phyloP scores from a whole-genome alignment of 1,140 invertebrate species.

The Doryteuthis pealeii region DNA sequence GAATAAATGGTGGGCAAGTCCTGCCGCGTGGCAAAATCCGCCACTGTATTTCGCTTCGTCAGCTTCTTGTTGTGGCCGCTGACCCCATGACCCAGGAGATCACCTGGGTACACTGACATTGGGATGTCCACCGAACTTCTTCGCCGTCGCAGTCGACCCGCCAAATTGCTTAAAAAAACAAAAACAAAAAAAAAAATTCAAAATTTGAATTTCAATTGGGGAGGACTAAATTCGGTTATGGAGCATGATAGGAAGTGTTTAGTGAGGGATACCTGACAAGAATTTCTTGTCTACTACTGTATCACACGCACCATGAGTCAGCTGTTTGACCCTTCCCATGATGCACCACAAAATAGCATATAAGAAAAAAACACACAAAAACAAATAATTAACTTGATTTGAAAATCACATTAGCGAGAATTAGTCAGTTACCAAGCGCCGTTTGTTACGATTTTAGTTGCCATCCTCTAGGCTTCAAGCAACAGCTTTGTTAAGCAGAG shows the following conservation, averaged over 20 bases:
- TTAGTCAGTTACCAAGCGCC: too few relatives aligned
- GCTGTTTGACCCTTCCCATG: too few relatives aligned
- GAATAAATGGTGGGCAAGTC: slow-evolving; percentile 8
- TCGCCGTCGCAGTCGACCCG: slow-evolving; percentile 45
- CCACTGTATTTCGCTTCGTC: slow-evolving; percentile 56
- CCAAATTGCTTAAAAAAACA: slow-evolving; percentile 41
- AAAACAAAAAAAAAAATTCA: not conserved
- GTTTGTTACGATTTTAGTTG: too few relatives aligned
- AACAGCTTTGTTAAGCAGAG: too few relatives aligned
- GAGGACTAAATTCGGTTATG: not conserved
- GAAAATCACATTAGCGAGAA: too few relatives aligned
- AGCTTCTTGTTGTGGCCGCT: slow-evolving; percentile 49
- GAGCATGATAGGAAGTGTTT: slow-evolving; percentile 3
- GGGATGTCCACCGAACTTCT: slow-evolving; percentile 54
- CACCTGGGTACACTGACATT: slow-evolving; percentile 55
- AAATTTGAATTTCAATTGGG: not conserved
- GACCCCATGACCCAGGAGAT: slow-evolving; percentile 38
- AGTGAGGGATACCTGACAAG: slow-evolving; percentile 15
- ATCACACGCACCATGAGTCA: too few relatives aligned
- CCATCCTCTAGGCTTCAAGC: too few relatives aligned
- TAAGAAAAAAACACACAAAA: too few relatives aligned
- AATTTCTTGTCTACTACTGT: too few relatives aligned
- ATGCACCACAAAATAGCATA: too few relatives aligned
- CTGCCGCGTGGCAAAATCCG: slow-evolving; percentile 43
- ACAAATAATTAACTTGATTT: too few relatives aligned